Base-by-base conservation (phyloP, 1,140 invertebrate genomes). In the Ladona fulva region DNA sequence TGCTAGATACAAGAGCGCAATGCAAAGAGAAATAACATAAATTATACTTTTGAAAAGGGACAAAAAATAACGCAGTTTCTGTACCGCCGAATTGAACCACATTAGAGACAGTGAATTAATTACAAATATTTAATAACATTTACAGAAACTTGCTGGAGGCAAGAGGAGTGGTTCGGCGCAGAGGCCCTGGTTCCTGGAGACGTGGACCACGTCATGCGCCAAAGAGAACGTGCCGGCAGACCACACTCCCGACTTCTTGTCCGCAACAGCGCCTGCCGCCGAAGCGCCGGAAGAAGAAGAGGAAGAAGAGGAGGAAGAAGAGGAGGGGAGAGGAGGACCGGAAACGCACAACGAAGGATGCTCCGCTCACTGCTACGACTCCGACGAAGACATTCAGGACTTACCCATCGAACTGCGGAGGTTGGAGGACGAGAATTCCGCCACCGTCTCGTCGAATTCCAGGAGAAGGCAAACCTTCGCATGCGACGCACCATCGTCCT, bases 371-470 rank as follows among this genome's bases (percentile, higher is more conserved):
- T 82, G 87, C 83, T 85, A 85, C 81, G 86, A 87, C 78, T 85
- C 85, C 25, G 87, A 85, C 80, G 87, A 90, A 76, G 85, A 88
- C 74, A 89, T 25, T 74, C 66, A 92, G 80, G 93, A 96, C 81
- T 85, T 95, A 75, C 95, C 95, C 0, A 97, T 97, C 74, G 95
- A 97, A 85, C 84, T 97, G 25, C 87, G 94, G n/a, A 88, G 94
- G 24, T 86, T 96, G 66, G 95, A 97, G 82, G 92, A 94, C 81
- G 90, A 90, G 74, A 87, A 85, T 80, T 77, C 74, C 66, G 25
- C 82, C 88, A 42, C 84, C 85, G 22, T 82, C 87, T 74, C 84
- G 85, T 24, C 84, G 3, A 66, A 66, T 12, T 16, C 3, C 52
- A 66, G 52, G 52, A 66, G 52, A 22, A 66, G 86, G 73, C 88